Evolutionary conservation across 1,140 invertebrate genomes (phyloP).

Genomic region (Coenobita brevimanus): DNA sequence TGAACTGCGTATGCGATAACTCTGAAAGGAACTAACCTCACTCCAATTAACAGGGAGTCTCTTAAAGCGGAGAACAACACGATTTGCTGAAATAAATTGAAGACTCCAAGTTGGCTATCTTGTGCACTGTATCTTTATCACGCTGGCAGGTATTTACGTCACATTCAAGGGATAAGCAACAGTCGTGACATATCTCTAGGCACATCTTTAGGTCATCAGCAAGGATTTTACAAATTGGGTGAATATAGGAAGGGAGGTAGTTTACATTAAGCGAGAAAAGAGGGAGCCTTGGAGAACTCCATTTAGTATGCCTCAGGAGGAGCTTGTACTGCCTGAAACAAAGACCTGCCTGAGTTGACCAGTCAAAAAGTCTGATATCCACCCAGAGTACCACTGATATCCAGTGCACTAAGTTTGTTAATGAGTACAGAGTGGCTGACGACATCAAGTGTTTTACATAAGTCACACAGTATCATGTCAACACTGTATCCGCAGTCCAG

Average conservation of each 20-base stretch:
- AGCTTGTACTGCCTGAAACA: neutral
- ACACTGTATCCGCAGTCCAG: neutral
- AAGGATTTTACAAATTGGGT: neutral
- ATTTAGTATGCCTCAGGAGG: too few species aligned
- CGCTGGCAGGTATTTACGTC: neutral
- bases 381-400: neutral
- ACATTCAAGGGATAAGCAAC: neutral
- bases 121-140: neutral
- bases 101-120: neutral
- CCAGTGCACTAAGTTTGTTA: neutral
- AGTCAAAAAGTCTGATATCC: too few species aligned
- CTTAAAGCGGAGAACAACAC: neutral
- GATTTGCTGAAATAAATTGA: neutral
- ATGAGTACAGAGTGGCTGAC: neutral
- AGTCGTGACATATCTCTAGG: neutral
- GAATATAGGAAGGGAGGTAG: too few species aligned
- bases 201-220: neutral
- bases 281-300: neutral
- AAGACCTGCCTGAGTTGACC: too few species aligned
- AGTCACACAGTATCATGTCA: conserved; percentile 11
- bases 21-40: too few species aligned
- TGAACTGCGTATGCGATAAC: too few species aligned
- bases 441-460: conserved; percentile 70
- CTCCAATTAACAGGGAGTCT: too few species aligned
- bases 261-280: neutral